Evolutionary conservation across 2,113 vertebrate species (phyloP).

Genomic region (Rhadina sibilatrix): DNA sequence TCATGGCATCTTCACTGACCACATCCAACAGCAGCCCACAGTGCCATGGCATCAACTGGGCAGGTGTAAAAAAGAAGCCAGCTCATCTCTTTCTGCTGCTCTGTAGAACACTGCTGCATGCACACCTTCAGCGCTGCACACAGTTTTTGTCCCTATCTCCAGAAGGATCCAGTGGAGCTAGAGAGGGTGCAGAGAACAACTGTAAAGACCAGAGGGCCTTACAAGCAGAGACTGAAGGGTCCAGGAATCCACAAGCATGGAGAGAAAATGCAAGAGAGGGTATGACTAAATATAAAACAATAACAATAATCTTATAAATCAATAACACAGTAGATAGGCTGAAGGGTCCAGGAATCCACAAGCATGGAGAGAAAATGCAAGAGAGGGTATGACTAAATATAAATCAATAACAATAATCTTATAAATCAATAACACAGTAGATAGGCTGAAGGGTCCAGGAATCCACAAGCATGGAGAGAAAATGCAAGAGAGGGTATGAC

Average conservation of each 20-base stretch:
- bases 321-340: not conserved
- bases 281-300: not conserved
- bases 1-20: not conserved
- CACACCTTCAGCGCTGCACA: fast-evolving
- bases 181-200: not conserved
- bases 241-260: not conserved
- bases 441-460: too few relatives aligned
- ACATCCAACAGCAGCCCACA: not conserved
- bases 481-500: too few relatives aligned
- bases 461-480: too few relatives aligned
- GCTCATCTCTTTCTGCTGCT: not conserved
- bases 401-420: too few relatives aligned
- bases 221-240: not conserved
- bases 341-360: too few relatives aligned
- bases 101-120: not conserved
- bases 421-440: too few relatives aligned
- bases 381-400: too few relatives aligned
- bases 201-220: not conserved
- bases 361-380: too few relatives aligned
- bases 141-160: not conserved
- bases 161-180: not conserved
- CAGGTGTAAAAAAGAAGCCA: not conserved
- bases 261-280: not conserved
- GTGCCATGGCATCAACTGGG: not conserved
- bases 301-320: not conserved